These are phyloP conservation scores for Zoanthus gigantus DNA, from an alignment of 92 coral and sea anemone species.

Conservation along the genomic window DNA sequence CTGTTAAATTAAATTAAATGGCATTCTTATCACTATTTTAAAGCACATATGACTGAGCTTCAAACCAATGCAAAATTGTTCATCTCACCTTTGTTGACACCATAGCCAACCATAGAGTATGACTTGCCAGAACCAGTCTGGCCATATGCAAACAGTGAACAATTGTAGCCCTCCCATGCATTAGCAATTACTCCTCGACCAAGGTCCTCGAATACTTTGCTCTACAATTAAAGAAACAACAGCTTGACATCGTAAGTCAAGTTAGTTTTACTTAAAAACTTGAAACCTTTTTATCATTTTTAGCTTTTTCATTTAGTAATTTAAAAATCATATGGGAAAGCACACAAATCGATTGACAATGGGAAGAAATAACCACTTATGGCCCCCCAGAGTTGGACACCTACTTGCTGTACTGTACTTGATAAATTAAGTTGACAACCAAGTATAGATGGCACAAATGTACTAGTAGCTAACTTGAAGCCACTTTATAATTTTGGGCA, in stretches of 20 bases:
- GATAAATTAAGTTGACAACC: too few species aligned
- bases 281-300: too few species aligned
- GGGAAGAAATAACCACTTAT: too few species aligned
- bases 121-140: slow-evolving; percentile 98
- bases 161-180: slow-evolving; percentile 97
- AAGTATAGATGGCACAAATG: too few species aligned
- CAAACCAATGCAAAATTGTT: not conserved
- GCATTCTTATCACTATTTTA: not conserved
- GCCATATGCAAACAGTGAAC: slow-evolving; percentile 95
- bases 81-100: slow-evolving; percentile 79
- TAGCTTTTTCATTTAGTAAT: not conserved
- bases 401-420: not conserved
- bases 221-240: slow-evolving; percentile 33
- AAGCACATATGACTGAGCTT: not conserved
- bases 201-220: slow-evolving; percentile 83
- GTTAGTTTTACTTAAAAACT: too few species aligned
- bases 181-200: slow-evolving; percentile 87
- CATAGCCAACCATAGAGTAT: slow-evolving; percentile 97
- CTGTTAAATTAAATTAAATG: too few species aligned
- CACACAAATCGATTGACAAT: too few species aligned
- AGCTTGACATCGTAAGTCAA: too few species aligned
- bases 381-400: not conserved
- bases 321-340: not conserved
- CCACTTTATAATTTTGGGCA: not conserved
- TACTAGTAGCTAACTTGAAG: too few species aligned